phyloP scores from a whole-genome alignment of 1,140 invertebrate genomes.

The Neoseiulus cucumeris region DNA sequence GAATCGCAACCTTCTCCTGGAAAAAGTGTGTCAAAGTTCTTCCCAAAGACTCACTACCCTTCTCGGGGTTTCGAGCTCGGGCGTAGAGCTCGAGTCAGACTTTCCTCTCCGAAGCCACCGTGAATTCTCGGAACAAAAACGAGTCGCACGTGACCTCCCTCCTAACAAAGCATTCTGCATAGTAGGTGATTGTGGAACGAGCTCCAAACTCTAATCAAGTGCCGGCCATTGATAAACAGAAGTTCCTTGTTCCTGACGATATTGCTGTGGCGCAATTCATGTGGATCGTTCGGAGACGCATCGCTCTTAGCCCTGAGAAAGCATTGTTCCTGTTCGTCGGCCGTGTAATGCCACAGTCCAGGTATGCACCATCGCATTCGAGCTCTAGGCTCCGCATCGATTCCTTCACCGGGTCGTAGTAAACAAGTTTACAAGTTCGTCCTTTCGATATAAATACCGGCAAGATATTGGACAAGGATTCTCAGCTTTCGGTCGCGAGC shows the following conservation, averaged over 20 bases:
- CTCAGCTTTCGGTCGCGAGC: too few species aligned
- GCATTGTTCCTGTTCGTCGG: slow-evolving; percentile 34
- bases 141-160: too few species aligned
- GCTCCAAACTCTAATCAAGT: slow-evolving; percentile 28
- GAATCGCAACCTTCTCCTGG: too few species aligned
- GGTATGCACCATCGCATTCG: slow-evolving; percentile 22
- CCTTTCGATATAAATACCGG: not conserved
- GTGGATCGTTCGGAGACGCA: slow-evolving; percentile 34
- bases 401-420: too few species aligned
- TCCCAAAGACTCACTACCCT: too few species aligned
- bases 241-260: slow-evolving; percentile 33
- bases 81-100: too few species aligned
- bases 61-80: too few species aligned
- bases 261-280: slow-evolving; percentile 36
- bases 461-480: too few species aligned
- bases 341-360: slow-evolving; percentile 31
- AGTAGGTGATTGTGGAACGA: slow-evolving; percentile 32
- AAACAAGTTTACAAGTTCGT: not conserved
- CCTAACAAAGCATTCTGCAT: slow-evolving; percentile 1
- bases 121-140: too few species aligned
- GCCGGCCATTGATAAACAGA: slow-evolving; percentile 31
- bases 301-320: slow-evolving; percentile 31
- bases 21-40: too few species aligned
- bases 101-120: too few species aligned
- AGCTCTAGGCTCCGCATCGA: not conserved